Evolutionary conservation across 1,140 invertebrate species (phyloP).

Genomic region (Ephestia elutella): DNA sequence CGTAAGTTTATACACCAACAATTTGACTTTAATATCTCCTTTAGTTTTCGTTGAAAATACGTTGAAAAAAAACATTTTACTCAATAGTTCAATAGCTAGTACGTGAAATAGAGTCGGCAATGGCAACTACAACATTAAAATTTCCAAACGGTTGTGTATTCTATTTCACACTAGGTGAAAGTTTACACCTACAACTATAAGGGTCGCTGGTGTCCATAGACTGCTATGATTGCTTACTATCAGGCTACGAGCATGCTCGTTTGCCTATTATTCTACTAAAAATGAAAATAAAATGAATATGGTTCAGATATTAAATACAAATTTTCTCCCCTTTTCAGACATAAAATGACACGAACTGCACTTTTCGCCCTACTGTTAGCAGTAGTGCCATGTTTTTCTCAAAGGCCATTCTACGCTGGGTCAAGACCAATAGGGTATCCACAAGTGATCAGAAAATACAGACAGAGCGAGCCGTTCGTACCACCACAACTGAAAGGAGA

Average conservation of each 20-base stretch:
- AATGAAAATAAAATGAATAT: no score
- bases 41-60: no score
- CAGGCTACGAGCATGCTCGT: no score
- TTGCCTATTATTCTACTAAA: no score
- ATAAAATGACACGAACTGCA: neutral
- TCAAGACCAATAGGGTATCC: constrained; percentile 22
- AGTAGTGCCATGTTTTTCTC: neutral
- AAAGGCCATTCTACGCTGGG: constrained; percentile 1
- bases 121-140: neutral
- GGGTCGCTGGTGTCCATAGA: no score
- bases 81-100: neutral
- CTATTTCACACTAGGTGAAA: no score
- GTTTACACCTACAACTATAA: no score
- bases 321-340: neutral
- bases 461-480: constrained; percentile 8
- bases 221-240: no score
- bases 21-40: no score
- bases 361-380: neutral
- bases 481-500: constrained; percentile 45
- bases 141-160: no score
- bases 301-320: neutral
- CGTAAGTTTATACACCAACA: no score
- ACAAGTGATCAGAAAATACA: neutral
- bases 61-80: no score
- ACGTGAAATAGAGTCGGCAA: neutral